These are phyloP conservation scores for Patiria pectinifera DNA, from an alignment of 53 echinoderm and acorn worm genomes.

Conservation along the genomic window DNA sequence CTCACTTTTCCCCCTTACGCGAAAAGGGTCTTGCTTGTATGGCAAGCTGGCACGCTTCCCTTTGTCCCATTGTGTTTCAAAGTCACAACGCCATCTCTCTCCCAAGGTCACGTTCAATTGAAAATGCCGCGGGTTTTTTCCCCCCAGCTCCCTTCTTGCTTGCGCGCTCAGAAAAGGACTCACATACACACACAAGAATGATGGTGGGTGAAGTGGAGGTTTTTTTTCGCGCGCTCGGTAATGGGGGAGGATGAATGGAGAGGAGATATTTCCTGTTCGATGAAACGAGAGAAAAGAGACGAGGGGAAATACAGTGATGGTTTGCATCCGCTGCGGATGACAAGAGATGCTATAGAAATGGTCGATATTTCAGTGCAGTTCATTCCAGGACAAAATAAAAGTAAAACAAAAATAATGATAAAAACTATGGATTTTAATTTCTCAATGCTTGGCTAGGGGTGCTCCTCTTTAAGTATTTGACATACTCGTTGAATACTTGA, in stretches of 20 bases:
- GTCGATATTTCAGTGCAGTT: constrained; percentile 18
- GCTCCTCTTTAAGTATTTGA: background rate
- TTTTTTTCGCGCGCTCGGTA: background rate
- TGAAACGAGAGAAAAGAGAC: background rate
- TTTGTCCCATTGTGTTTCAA: constrained; percentile 51
- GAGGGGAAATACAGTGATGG: constrained; percentile 26
- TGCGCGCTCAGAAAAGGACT: background rate
- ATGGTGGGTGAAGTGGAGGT: constrained; percentile 8
- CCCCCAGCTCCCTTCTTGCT: background rate
- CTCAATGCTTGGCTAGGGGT: background rate
- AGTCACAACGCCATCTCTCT: constrained; percentile 51
- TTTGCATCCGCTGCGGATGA: constrained; percentile 17
- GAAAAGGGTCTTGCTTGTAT: constrained; percentile 8
- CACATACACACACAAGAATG: background rate
- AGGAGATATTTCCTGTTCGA: background rate
- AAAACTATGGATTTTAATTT: background rate
- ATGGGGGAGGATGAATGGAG: constrained; percentile 21
- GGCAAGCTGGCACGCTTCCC: constrained; percentile 15
- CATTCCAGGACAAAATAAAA: constrained; percentile 23
- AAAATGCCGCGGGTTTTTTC: constrained; percentile 38
- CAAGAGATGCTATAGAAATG: background rate
- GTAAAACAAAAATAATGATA: background rate
- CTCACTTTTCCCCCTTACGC: background rate
- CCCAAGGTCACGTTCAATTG: constrained; percentile 54
- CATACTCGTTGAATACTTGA: background rate